phyloP scores from a whole-genome alignment of 1,140 invertebrate species.

The Neotoxoptera formosana region DNA sequence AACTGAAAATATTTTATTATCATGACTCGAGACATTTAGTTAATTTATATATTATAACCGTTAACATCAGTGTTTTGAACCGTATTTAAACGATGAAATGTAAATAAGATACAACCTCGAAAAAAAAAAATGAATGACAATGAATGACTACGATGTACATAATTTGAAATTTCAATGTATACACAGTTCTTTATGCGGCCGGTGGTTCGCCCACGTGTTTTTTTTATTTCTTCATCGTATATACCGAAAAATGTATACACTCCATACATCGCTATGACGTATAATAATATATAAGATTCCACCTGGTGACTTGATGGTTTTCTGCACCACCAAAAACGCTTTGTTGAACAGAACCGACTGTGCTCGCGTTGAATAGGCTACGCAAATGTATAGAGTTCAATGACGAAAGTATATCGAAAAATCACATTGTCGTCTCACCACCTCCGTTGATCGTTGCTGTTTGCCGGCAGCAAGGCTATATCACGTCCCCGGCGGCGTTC shows the following conservation, averaged over 20 bases:
- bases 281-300: not conserved
- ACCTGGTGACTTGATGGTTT: conserved; percentile 22
- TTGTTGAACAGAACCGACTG: conserved; percentile 2
- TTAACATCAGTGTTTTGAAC: not conserved
- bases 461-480: not conserved
- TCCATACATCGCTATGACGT: not conserved
- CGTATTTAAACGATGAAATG: not conserved
- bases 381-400: conserved; percentile 1
- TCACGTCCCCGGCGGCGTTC: not conserved
- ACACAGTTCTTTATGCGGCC: not conserved
- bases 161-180: not conserved
- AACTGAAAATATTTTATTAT: not conserved
- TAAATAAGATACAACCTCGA: not conserved
- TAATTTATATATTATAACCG: not conserved
- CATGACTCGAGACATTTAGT: not conserved
- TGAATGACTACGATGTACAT: not conserved
- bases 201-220: not conserved
- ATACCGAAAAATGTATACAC: not conserved
- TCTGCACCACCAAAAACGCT: not conserved
- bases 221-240: not conserved
- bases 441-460: not conserved
- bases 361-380: not conserved
- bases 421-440: not conserved
- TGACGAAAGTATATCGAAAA: conserved; percentile 16
- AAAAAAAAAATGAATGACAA: not conserved